phyloP scores from a whole-genome alignment of 2,113 vertebrate genomes.

The Catharus bicknelli region DNA sequence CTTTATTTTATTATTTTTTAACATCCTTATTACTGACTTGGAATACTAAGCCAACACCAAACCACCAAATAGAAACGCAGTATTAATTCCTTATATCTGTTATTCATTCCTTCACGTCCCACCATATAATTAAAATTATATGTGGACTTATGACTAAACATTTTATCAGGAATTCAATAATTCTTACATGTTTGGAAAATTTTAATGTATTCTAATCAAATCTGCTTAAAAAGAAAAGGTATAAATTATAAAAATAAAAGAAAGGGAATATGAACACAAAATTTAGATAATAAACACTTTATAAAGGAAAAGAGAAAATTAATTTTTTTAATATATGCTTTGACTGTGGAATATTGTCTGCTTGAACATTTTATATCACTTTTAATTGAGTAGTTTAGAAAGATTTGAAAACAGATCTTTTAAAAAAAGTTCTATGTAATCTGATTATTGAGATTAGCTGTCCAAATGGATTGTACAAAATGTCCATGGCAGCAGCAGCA shows the following conservation, averaged over 20 bases:
- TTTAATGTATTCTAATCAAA: neutral
- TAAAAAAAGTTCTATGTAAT: neutral
- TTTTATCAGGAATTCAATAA: neutral
- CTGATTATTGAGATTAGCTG: neutral
- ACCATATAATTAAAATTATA: neutral
- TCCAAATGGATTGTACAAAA: neutral
- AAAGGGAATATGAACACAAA: neutral
- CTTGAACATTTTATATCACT: neutral
- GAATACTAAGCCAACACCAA: neutral
- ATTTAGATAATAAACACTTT: neutral
- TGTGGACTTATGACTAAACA: neutral
- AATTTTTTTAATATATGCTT: neutral
- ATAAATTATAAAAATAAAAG: neutral
- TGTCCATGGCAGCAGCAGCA: accelerated
- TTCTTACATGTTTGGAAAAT: neutral
- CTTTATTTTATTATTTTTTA: neutral
- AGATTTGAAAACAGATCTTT: neutral
- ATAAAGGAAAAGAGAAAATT: neutral
- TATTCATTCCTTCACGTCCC: neutral
- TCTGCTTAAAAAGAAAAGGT: neutral
- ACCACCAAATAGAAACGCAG: neutral
- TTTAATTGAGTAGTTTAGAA: neutral
- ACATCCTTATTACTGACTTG: neutral
- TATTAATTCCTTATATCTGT: neutral
- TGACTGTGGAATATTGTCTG: neutral